Base-by-base conservation (phyloP, 2,888 invertebrate genomes). In the Drosophila subquinaria region DNA sequence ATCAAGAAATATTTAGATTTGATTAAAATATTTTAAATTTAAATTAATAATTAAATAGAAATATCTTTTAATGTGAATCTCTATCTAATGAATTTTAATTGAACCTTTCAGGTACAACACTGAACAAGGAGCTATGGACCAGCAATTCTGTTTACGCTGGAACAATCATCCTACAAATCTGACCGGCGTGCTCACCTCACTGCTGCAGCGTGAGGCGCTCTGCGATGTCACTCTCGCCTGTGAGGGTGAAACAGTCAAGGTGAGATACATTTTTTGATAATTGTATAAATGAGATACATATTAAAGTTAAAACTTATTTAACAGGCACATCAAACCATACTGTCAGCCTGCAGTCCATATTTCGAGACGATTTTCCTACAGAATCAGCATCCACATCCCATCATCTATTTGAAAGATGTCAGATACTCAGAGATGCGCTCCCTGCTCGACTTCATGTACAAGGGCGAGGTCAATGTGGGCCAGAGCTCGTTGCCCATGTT, bases 181-280 rank as follows among this genome's bases (percentile, higher is more conserved):
- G 94, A 97, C 97, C 92, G 97, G 97, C 94, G 97, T 97, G 92
- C 95, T 97, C 91, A 96, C 96, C 92, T 97, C 97, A 93, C 95
- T 97, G 92, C 94, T 97, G 91, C 96, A 97, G 93, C 95, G 97
- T 93, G 97, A 97, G 94, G 96, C 96, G 89, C 95, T 98, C 89
- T 97, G 97, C 93, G 98, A 98, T 94, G 97, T 98, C 90, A 98
- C 98, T 90, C 94, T 98, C 92, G 97, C 97, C 85, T 97, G 97
- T 93, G 97, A 97, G 93, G 97, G 97, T 91, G 96, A 97, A 93
- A 96, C 96, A 91, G 96, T 97, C 93, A 96, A 97, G 94, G 95
- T 95, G 92, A 90, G 79, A 4, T 10, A 5, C 50, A 35, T 9
- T 38, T 6, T 33, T 40, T 53, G 5, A 8, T 53, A 30, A 47